Evolutionary conservation across 2,113 vertebrate genomes (phyloP), one percentile per base, ranked within the genome.

Genomic region (Ornithorhynchus anatinus): DNA sequence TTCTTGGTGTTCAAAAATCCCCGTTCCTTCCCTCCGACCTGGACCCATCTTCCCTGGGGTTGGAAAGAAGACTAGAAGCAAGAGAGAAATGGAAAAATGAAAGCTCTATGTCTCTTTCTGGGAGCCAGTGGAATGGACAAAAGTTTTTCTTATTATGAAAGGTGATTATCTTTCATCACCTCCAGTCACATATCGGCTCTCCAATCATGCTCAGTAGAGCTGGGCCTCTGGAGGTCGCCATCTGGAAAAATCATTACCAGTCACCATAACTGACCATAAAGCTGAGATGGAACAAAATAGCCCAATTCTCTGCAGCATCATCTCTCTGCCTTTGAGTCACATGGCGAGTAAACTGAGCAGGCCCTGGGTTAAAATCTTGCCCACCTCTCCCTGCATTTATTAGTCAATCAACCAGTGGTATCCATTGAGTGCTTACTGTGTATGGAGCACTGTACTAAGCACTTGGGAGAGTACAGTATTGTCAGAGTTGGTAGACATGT

Each of bases 211-310:
- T 25, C 3, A 6, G n/a, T n/a, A 16, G 15, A 50, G 25, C 47
- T 17, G 11, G 13, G 1, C 4, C 31, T 50, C 47, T 17, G 47
- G 31, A 1, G 77, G 50, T 3, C 20, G 35, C 53, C 82, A 83
- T 72, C 82, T 81, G 80, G 70, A 42, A 47, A 84, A 83, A 40
- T 45, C 70, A 23, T 86, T 79, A 71, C 10, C 38, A 68, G 50
- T 39, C 54, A 40, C 12, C 40, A 48, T 27, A 65, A 78, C 73
- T 77, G 56, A 13, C 71, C 81, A 73, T 59, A 73, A 77, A 75
- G 36, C 54, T 66, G 51, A 68, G 44, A 22, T 12, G 58, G 14
- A 22, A 54, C 44, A 2, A 23, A 31, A 32, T 10, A 7, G 0
- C n/a, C n/a, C n/a, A n/a, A n/a, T n/a, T n/a, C n/a, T n/a, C n/a